phyloP scores from a whole-genome alignment of 2,797 vertebrate genomes.

The Oryzias dopingdopingensis region DNA sequence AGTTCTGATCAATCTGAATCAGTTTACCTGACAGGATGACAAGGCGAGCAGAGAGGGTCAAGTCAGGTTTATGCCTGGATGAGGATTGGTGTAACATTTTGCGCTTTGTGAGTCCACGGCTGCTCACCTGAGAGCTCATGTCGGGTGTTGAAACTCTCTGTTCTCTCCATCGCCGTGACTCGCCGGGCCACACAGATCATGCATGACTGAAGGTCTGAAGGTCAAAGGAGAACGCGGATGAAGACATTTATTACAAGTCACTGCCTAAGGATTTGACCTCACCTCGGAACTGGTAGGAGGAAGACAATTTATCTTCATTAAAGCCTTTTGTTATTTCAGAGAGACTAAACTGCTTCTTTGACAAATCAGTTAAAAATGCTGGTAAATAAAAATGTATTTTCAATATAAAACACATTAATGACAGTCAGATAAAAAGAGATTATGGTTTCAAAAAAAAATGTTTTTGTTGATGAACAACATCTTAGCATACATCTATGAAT shows the following conservation, averaged over 20 bases:
- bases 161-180: constrained; percentile 85
- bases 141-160: constrained; percentile 93
- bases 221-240: constrained; percentile 3
- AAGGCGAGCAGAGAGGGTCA: background rate
- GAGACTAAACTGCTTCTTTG: too few species aligned
- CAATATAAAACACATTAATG: too few species aligned
- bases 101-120: background rate
- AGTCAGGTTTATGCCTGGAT: constrained; percentile 20
- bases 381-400: too few species aligned
- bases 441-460: too few species aligned
- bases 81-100: constrained; percentile 5
- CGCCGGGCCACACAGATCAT: constrained; percentile 98
- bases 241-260: background rate
- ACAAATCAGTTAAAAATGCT: too few species aligned
- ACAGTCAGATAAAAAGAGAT: too few species aligned
- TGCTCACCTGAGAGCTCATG: constrained; percentile 93
- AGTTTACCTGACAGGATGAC: constrained; percentile 84
- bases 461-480: too few species aligned
- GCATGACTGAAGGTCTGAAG: constrained; percentile 93
- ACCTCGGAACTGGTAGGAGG: background rate
- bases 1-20: constrained; percentile 93
- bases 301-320: too few species aligned
- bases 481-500: too few species aligned
- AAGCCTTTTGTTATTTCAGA: too few species aligned
- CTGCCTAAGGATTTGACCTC: background rate